These are phyloP conservation scores for Pao palembangensis DNA, from an alignment of 2,113 vertebrate species.

Conservation along the genomic window DNA sequence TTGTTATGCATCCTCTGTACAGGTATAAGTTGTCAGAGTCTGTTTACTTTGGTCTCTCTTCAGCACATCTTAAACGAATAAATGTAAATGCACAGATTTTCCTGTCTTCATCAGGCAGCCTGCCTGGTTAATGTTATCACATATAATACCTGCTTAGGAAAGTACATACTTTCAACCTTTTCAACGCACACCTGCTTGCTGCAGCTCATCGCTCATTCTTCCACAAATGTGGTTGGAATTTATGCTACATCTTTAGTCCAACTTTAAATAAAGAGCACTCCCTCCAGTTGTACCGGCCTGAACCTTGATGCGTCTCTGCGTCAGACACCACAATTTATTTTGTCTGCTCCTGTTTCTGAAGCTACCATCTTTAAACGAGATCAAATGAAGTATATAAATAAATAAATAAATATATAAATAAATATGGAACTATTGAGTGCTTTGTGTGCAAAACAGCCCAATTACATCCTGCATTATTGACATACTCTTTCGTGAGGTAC, in stretches of 20 bases:
- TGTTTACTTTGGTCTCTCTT: conserved; percentile 43
- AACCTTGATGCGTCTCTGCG: no score
- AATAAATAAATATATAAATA: no score
- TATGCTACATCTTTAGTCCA: no score
- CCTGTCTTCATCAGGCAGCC: conserved; percentile 30
- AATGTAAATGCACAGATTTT: conserved; percentile 38
- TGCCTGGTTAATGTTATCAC: conserved; percentile 30
- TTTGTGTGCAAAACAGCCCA: conserved; percentile 36
- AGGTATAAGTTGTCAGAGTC: conserved; percentile 37
- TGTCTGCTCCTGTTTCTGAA: no score
- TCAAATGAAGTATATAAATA: no score
- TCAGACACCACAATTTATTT: no score
- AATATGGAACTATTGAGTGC: background rate
- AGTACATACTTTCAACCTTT: background rate
- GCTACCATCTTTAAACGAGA: no score
- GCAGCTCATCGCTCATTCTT: no score
- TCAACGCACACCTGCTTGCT: no score
- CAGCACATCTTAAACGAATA: conserved; percentile 27
- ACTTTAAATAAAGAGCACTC: no score
- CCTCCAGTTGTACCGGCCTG: no score
- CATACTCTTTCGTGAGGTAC: conserved; percentile 29
- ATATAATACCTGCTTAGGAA: conserved; percentile 27
- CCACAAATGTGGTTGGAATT: no score
- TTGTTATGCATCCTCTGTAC: conserved; percentile 20
- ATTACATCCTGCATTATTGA: conserved; percentile 34